These are phyloP conservation scores for Eurystomus gularis DNA, from an alignment of 2,113 vertebrate genomes.

Conservation along the genomic window DNA sequence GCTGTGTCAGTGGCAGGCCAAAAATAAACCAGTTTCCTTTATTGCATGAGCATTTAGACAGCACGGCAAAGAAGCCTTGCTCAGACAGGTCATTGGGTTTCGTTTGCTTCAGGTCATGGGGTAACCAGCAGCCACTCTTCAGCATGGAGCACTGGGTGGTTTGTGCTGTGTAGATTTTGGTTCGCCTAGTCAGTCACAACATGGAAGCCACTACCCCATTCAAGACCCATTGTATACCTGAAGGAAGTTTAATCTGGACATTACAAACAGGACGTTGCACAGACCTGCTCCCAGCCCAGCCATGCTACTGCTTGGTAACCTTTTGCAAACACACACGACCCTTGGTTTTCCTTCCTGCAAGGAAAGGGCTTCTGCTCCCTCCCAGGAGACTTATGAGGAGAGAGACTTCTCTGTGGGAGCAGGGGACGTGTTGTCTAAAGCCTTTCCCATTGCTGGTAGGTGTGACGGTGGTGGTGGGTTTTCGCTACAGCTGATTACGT, in stretches of 20 bases:
- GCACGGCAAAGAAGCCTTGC: background rate
- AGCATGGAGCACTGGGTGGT: background rate
- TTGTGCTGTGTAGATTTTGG: background rate
- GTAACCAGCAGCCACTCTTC: background rate
- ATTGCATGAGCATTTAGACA: background rate
- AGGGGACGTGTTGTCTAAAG: background rate
- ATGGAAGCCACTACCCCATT: background rate
- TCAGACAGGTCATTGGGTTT: background rate
- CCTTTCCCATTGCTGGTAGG: background rate
- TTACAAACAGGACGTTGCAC: background rate
- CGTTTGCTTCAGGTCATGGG: background rate
- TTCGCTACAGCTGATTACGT: background rate
- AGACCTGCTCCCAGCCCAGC: background rate
- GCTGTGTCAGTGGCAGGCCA: background rate
- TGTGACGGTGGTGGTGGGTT: background rate
- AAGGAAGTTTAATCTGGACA: background rate
- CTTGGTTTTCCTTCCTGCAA: background rate
- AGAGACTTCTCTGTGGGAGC: background rate
- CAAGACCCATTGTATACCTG: background rate
- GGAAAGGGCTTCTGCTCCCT: background rate
- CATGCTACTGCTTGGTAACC: too few species aligned
- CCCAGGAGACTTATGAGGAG: background rate
- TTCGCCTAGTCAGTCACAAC: background rate
- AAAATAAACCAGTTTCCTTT: background rate
- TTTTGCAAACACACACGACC: rapidly evolving